A percentile compares a stretch with the other conserved stretches of the same genome.
Evolutionary conservation across 2,113 vertebrate species (phyloP).

Genomic region (Psammodynastes pulverulentus): DNA sequence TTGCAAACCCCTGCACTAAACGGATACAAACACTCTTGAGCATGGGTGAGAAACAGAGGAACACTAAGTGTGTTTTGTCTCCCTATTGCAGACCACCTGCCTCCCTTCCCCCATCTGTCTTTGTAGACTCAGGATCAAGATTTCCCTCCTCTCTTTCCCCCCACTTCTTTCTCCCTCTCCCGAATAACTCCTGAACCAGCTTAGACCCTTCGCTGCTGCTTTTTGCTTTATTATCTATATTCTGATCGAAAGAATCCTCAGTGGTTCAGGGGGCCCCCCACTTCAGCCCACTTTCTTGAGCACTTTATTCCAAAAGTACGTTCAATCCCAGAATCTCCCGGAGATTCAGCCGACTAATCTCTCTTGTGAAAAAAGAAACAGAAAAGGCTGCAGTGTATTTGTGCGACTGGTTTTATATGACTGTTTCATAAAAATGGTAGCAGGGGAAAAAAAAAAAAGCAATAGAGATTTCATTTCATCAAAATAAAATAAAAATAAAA

Average conservation of each 20-base stretch:
- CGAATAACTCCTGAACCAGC: too few relatives aligned
- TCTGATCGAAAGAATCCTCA: fast-evolving
- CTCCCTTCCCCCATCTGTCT: background rate
- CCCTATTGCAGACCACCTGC: background rate
- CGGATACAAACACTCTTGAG: too few relatives aligned
- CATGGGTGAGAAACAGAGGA: background rate
- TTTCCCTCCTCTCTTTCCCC: background rate
- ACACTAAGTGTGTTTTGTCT: background rate
- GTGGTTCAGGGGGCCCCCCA: background rate
- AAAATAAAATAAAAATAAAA: background rate
- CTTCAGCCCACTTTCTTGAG: background rate
- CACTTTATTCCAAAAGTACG: background rate
- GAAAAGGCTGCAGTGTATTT: background rate
- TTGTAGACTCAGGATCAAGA: background rate
- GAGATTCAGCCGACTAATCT: fast-evolving
- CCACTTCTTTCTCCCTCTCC: background rate
- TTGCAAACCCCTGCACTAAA: too few relatives aligned
- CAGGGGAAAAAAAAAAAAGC: background rate
- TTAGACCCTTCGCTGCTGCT: background rate
- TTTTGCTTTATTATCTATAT: background rate
- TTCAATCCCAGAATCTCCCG: background rate
- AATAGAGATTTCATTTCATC: background rate
- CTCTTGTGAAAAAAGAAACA: background rate
- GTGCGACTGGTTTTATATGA: background rate
- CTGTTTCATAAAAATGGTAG: background rate